Conservation (phyloP, 2,113 vertebrate genomes). For the Apodemus sylvaticus region DNA sequence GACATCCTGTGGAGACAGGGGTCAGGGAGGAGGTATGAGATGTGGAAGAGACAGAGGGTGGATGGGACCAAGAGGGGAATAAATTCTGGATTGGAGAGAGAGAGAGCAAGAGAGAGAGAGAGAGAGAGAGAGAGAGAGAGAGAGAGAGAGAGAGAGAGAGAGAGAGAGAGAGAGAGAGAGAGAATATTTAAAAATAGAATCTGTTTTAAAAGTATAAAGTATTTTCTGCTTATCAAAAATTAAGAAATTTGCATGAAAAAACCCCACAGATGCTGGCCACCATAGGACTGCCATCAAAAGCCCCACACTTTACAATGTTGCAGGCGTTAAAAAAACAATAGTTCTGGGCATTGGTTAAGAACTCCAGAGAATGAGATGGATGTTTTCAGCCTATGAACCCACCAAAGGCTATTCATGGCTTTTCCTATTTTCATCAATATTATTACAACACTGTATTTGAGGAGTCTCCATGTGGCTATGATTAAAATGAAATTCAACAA, state of each 20-base stretch:
- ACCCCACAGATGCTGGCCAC: neutral
- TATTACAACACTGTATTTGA: neutral
- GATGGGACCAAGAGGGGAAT: too few species aligned
- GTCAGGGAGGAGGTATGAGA: too few species aligned
- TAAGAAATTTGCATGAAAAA: neutral
- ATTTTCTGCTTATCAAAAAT: neutral
- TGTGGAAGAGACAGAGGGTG: too few species aligned
- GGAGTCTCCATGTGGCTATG: neutral
- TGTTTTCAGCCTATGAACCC: neutral
- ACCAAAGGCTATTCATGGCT: neutral
- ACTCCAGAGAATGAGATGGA: neutral
- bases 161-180: too few species aligned
- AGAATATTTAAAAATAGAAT: neutral
- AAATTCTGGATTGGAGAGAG: too few species aligned
- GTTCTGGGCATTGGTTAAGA: neutral
- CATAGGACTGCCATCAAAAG: neutral
- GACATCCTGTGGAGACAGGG: too few species aligned
- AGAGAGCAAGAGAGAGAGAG: too few species aligned
- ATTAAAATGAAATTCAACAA: constrained; percentile 16
- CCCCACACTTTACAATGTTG: neutral
- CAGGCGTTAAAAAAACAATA: neutral
- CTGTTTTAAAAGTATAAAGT: neutral
- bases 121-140: too few species aligned
- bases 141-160: too few species aligned
- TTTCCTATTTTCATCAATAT: neutral